Conservation (phyloP, 2,797 vertebrate genomes). For the Borostomias antarcticus region DNA sequence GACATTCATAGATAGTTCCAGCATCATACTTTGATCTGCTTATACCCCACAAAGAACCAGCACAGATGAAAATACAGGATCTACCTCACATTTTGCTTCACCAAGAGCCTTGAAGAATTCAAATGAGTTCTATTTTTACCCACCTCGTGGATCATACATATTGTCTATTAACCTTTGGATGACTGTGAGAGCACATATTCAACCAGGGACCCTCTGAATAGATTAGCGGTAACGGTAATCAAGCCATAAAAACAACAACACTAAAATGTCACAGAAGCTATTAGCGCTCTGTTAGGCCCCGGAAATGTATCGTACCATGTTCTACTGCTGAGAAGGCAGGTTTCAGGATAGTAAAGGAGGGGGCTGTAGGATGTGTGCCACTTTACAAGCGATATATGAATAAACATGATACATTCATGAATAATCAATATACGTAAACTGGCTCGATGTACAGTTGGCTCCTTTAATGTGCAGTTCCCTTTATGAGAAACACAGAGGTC, state of each 20-base stretch:
- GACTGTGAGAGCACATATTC: slow-evolving; percentile 40
- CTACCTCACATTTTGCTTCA: not conserved
- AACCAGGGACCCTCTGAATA: slow-evolving; percentile 23
- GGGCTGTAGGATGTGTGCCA: not conserved
- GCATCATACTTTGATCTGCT: not conserved
- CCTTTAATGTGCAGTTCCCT: too few species aligned
- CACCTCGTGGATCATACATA: slow-evolving; percentile 56
- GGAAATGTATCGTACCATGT: not conserved
- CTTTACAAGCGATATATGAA: too few species aligned
- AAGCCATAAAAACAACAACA: too few species aligned
- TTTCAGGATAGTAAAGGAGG: too few species aligned
- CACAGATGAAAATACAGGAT: not conserved
- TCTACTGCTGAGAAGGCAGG: not conserved
- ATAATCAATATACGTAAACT: too few species aligned
- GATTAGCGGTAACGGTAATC: slow-evolving; percentile 44
- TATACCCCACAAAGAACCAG: too few species aligned
- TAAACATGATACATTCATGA: too few species aligned
- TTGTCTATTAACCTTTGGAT: slow-evolving; percentile 69
- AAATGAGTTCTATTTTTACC: slow-evolving; percentile 28
- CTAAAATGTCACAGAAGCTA: not conserved
- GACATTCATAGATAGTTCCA: not conserved
- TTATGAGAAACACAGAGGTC: too few species aligned
- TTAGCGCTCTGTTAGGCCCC: not conserved
- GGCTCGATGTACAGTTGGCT: too few species aligned
- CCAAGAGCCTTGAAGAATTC: not conserved